Evolutionary conservation across 2,113 vertebrate species (phyloP).

Genomic region (Columba janthina): DNA sequence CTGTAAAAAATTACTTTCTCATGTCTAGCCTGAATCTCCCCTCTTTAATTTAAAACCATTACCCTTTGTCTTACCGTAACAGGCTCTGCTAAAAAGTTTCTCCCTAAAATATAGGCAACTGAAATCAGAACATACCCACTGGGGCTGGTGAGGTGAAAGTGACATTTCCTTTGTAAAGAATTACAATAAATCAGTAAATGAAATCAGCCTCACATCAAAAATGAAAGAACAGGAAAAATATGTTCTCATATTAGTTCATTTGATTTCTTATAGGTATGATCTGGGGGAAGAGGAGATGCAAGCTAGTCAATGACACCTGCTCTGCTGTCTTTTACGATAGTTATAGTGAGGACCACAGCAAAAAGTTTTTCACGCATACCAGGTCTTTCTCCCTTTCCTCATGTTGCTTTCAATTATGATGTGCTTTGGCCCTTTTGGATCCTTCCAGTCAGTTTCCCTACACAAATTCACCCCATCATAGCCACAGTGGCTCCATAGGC

Average conservation of each 20-base stretch:
- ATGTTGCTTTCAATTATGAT: background rate
- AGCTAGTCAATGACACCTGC: rapidly evolving
- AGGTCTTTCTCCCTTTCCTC: background rate
- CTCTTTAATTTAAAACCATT: too few species aligned
- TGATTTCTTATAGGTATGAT: background rate
- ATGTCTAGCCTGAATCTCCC: too few species aligned
- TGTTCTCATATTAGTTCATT: background rate
- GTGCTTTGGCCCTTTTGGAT: rapidly evolving
- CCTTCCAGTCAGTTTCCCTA: background rate
- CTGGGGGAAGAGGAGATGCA: background rate
- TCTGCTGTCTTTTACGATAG: background rate
- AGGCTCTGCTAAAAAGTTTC: too few species aligned
- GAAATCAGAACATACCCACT: background rate
- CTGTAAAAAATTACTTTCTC: too few species aligned
- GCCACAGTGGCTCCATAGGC: rapidly evolving
- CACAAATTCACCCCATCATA: background rate
- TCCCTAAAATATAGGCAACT: background rate
- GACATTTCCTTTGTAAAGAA: background rate
- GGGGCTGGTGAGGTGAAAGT: background rate
- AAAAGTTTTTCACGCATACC: background rate
- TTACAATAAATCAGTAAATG: background rate
- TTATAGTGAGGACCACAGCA: background rate
- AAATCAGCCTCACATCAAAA: background rate
- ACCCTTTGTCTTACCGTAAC: too few species aligned
- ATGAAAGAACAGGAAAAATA: background rate